Percentiles rank a stretch among this genome's conserved stretches.
These are phyloP conservation scores for Tiaroga cobitis DNA, from an alignment of 2,797 vertebrate genomes.

Conservation along the genomic window DNA sequence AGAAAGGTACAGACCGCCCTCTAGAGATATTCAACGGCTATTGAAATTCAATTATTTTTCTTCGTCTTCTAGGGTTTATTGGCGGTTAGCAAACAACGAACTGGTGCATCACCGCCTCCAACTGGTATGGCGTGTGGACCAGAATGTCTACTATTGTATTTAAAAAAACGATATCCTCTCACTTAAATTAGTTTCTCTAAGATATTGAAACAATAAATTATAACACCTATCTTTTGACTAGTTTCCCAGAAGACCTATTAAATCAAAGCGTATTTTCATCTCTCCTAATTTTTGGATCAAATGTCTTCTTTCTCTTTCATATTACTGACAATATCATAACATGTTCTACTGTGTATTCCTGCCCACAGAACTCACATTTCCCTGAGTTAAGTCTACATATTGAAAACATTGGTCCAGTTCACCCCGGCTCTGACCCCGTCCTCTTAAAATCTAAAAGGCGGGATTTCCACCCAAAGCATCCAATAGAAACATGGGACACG, in stretches of 20 bases:
- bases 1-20: background rate
- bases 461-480: conserved; percentile 60
- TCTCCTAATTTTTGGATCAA: background rate
- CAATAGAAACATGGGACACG: conserved; percentile 67
- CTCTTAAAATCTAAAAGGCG: conserved; percentile 40
- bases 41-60: background rate
- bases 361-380: background rate
- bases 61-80: background rate
- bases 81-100: background rate
- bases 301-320: background rate
- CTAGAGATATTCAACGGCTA: background rate
- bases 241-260: too few relatives aligned
- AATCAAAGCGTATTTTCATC: background rate
- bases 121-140: background rate
- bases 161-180: too few relatives aligned
- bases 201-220: background rate
- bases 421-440: too few relatives aligned
- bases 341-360: background rate
- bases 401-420: background rate
- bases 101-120: background rate
- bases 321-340: background rate
- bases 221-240: too few relatives aligned
- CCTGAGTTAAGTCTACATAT: background rate
- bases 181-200: too few relatives aligned
- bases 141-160: too few relatives aligned